Evolutionary conservation across 2,113 vertebrate species (phyloP).

Genomic region (Cynopterus brachyotis): DNA sequence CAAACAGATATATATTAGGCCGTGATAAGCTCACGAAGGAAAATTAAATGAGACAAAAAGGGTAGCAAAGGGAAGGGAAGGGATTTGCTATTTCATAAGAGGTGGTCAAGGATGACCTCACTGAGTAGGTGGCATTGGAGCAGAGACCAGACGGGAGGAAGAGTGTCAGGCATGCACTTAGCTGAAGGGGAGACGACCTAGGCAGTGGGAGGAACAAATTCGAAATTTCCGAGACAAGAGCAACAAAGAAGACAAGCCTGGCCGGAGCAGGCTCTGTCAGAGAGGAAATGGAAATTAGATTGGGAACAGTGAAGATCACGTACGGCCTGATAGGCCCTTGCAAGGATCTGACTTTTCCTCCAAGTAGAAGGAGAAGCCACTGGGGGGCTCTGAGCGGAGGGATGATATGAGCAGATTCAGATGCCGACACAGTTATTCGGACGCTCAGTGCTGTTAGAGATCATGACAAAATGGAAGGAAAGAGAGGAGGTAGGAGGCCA

Average conservation of each 20-base stretch:
- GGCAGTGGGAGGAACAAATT: background rate
- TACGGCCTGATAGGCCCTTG: accelerated
- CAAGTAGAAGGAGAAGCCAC: background rate
- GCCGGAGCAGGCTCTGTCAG: background rate
- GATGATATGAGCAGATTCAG: background rate
- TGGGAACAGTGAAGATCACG: too few relatives aligned
- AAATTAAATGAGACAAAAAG: background rate
- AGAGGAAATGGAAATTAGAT: background rate
- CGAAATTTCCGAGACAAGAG: background rate
- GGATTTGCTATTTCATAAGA: background rate
- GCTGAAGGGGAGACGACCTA: background rate
- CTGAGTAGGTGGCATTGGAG: background rate
- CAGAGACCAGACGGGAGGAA: background rate
- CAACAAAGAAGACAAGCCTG: background rate
- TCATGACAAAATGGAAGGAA: background rate
- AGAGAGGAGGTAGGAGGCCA: background rate
- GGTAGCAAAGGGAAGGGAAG: background rate
- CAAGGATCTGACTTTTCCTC: background rate
- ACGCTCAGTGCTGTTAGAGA: background rate
- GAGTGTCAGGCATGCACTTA: accelerated
- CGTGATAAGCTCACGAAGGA: background rate
- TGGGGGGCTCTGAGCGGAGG: background rate
- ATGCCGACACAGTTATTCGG: background rate
- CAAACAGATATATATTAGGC: background rate
- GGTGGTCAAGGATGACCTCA: background rate